phyloP scores from a whole-genome alignment of 1,140 invertebrate genomes.

The Oryzaephilus surinamensis region DNA sequence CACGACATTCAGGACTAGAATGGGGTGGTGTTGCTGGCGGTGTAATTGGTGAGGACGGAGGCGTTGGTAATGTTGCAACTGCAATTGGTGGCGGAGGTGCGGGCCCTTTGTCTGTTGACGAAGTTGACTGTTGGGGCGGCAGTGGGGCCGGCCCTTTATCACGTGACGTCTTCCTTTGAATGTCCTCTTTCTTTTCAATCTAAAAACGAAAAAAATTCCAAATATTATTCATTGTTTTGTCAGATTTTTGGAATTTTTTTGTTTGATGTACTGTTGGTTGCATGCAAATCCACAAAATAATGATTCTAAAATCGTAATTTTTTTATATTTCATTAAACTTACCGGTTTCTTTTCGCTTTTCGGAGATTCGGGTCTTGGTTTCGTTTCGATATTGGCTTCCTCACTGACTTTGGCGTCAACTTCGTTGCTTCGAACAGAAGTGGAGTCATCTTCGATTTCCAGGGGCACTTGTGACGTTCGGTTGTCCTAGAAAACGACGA shows the following conservation, averaged over 20 bases:
- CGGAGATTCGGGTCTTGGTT: slow-evolving; percentile 10
- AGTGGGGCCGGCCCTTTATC: slow-evolving; percentile 59
- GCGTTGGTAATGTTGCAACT: slow-evolving; percentile 38
- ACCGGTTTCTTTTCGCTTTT: slow-evolving; percentile 42
- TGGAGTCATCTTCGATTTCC: slow-evolving; percentile 83
- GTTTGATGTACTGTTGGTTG: too few relatives aligned
- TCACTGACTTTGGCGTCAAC: slow-evolving; percentile 56
- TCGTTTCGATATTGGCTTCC: not conserved
- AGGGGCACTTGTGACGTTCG: slow-evolving; percentile 74
- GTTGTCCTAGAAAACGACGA: slow-evolving; percentile 54
- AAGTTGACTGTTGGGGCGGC: slow-evolving; percentile 24
- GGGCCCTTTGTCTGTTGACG: slow-evolving; percentile 37
- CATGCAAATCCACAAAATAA: too few relatives aligned
- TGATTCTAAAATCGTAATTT: too few relatives aligned
- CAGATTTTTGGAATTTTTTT: too few relatives aligned
- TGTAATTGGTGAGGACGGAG: slow-evolving; percentile 39
- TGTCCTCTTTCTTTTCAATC: slow-evolving; percentile 43
- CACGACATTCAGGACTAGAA: slow-evolving; percentile 10
- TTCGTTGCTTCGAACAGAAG: slow-evolving; percentile 68
- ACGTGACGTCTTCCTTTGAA: slow-evolving; percentile 27
- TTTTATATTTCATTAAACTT: slow-evolving; percentile 14
- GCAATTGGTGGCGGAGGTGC: slow-evolving; percentile 31
- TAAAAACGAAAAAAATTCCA: not conserved
- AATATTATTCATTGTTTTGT: not conserved
- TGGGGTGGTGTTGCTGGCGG: slow-evolving; percentile 25